phyloP scores from a whole-genome alignment of 1,140 invertebrate species.

The Rhopalosiphum maidis region DNA sequence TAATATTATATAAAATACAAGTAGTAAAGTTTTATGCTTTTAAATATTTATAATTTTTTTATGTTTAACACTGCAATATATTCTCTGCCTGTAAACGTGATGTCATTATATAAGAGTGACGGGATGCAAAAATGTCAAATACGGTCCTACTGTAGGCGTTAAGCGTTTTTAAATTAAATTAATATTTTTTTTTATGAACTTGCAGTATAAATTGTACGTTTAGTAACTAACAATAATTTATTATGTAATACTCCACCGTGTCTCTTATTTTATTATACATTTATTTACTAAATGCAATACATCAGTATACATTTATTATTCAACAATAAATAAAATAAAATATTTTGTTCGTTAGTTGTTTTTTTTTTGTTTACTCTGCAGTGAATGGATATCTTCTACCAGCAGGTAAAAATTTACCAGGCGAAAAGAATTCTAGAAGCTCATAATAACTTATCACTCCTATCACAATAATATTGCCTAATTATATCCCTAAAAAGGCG shows the following conservation, averaged over 20 bases:
- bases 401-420: too few relatives aligned
- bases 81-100: too few relatives aligned
- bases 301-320: background rate
- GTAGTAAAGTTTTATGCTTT: background rate
- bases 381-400: background rate
- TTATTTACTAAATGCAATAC: background rate
- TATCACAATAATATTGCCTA: background rate
- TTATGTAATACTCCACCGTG: too few relatives aligned
- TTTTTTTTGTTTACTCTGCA: background rate
- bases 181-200: too few relatives aligned
- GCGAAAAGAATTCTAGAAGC: background rate
- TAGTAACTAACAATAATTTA: too few relatives aligned
- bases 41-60: background rate
- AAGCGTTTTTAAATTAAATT: background rate
- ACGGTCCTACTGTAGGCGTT: background rate
- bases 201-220: too few relatives aligned
- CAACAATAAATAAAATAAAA: background rate
- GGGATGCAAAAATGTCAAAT: background rate
- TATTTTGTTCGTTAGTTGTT: too few relatives aligned
- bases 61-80: background rate
- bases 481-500: background rate
- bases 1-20: too few relatives aligned
- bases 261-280: too few relatives aligned
- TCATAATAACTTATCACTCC: too few relatives aligned
- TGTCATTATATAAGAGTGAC: background rate